Evolutionary conservation across 2,797 vertebrate species (phyloP), one percentile per base, ranked within the genome.

Genomic region (Micrastur ruficollis): DNA sequence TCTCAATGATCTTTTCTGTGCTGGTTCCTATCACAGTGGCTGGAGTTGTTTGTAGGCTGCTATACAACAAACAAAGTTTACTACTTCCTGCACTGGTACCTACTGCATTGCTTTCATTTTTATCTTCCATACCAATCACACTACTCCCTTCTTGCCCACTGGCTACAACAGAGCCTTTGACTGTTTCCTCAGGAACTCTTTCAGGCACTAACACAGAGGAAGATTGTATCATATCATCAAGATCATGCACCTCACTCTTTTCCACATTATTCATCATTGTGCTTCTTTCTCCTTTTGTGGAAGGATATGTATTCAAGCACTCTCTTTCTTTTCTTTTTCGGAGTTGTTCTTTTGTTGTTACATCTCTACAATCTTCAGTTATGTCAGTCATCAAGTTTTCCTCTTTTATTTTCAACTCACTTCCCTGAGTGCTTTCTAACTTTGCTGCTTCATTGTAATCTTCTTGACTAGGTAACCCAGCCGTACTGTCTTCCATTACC

Each of bases 11-110:
- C 72, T 95, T 97, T 74, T 96, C 92, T 75, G 94, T 84, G 55
- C 89, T 96, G 47, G 95, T 94, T 67, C 96, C 95, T 62, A 95
- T 85, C 7, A 83, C 40, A 50, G 15, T 62, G 40, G 59, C 9
- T 0, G 58, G 72, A 44, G 74, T 6, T 42, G 85, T 70, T 65
- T 94, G 82, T 3, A 76, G 65, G 61, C 62, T 94, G 20, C 63
- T 96, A 47, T 61, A 79, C 14, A 83, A 55, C 2, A 58, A 49
- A 16, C 42, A 53, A 36, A 44, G 27, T 42, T 90, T 79, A 36
- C 44, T 59, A 22, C 74, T 79, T 70, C 79, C 83, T n/a, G 92
- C 96, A 71, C 98, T 98, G 46, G 97, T 98, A 73, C 87, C 98
- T 15, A 98, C 98, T 62, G 97, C 85, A 71, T 23, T 97, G 83